phyloP scores from a whole-genome alignment of 1,140 invertebrate genomes.

The Zaprionus gabonicus region DNA sequence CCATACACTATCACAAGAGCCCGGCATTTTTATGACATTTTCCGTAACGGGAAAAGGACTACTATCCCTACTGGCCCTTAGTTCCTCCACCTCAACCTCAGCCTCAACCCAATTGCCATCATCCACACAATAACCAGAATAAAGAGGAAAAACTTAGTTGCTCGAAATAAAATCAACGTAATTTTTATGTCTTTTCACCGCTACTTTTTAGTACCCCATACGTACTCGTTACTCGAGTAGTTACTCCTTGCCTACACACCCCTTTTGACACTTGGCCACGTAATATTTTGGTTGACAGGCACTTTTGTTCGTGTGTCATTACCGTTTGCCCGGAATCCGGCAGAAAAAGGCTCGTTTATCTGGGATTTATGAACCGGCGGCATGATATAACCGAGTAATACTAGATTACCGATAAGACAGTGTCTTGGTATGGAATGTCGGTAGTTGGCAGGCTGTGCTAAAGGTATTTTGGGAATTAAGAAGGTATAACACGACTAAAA shows the following conservation, averaged over 20 bases:
- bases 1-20: conserved; percentile 44
- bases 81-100: neutral
- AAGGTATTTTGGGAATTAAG: neutral
- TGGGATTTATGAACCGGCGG: conserved; percentile 62
- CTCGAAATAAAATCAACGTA: conserved; percentile 78
- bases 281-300: conserved; percentile 65
- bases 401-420: conserved; percentile 45
- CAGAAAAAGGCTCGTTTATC: neutral
- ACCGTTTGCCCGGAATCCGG: conserved; percentile 56
- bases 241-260: conserved; percentile 42
- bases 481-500: neutral
- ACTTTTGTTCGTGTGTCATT: conserved; percentile 76
- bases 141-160: conserved; percentile 64
- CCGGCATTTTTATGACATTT: conserved; percentile 74
- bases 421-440: neutral
- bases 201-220: conserved; percentile 41
- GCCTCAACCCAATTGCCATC: conserved; percentile 26
- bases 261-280: conserved; percentile 67
- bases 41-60: conserved; percentile 55
- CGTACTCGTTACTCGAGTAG: conserved; percentile 19
- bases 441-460: neutral
- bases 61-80: conserved; percentile 18
- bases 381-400: conserved; percentile 27
- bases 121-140: conserved; percentile 36
- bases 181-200: conserved; percentile 75